Conservation (phyloP, 2,113 vertebrate species). For the Apteryx owenii region DNA sequence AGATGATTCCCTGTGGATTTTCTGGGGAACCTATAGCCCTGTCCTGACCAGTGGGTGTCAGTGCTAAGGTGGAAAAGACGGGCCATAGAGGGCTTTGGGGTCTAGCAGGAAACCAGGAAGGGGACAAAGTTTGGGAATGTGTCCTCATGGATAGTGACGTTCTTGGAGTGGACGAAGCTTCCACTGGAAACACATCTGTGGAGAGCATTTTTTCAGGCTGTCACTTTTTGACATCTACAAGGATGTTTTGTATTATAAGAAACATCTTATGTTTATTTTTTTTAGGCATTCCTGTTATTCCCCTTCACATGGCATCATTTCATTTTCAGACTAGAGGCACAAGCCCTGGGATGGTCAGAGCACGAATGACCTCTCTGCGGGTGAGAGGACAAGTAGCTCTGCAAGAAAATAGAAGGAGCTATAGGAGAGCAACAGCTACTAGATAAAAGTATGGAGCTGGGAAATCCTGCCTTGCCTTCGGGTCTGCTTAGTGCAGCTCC, state of each 20-base stretch:
- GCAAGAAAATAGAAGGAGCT: not conserved
- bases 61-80: not conserved
- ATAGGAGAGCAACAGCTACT: not conserved
- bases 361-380: not conserved
- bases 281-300: not conserved
- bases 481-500: not conserved
- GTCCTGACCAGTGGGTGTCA: not conserved
- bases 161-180: not conserved
- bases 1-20: slow-evolving; percentile 61
- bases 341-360: not conserved
- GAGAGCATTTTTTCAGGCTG: not conserved
- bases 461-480: not conserved
- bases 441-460: not conserved
- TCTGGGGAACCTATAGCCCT: not conserved
- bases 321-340: not conserved
- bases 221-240: not conserved
- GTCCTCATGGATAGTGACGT: not conserved
- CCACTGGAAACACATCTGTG: not conserved
- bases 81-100: not conserved
- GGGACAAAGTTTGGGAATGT: not conserved
- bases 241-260: not conserved
- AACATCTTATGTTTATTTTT: not conserved
- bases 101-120: not conserved
- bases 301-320: too few relatives aligned
- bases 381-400: too few relatives aligned